Conservation (phyloP, 1,140 invertebrate species). For the Adoxophyes honmai region DNA sequence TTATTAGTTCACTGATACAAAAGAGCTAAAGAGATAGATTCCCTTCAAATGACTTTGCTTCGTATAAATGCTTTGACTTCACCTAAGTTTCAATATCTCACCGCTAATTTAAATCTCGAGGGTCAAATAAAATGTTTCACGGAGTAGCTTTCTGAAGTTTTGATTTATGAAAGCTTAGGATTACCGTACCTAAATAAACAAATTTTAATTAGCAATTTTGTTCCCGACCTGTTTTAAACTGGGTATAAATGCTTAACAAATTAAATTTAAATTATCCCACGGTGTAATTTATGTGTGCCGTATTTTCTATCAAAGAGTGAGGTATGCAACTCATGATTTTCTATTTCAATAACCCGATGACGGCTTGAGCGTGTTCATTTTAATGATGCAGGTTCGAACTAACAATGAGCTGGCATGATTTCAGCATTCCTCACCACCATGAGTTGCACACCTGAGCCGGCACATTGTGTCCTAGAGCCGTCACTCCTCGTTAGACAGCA, state of each 20-base stretch:
- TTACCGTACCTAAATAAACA: slow-evolving; percentile 9
- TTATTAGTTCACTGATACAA: too few species aligned
- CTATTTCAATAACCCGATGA: background rate
- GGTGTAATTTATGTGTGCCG: background rate
- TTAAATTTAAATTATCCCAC: background rate
- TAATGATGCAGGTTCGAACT: slow-evolving; percentile 9
- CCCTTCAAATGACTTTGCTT: too few species aligned
- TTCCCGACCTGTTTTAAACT: background rate
- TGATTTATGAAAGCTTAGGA: slow-evolving; percentile 1
- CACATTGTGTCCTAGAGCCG: slow-evolving; percentile 40
- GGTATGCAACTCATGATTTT: background rate
- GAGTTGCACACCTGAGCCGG: slow-evolving; percentile 37
- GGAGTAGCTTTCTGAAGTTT: background rate
- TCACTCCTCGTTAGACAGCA: slow-evolving; percentile 37
- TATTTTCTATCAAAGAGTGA: background rate
- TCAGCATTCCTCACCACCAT: slow-evolving; percentile 24
- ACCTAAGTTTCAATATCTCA: too few species aligned
- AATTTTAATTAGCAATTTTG: slow-evolving; percentile 12
- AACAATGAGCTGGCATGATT: slow-evolving; percentile 13
- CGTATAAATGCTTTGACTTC: too few species aligned
- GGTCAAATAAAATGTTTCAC: background rate
- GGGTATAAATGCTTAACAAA: background rate
- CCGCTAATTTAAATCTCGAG: background rate
- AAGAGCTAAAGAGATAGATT: too few species aligned
- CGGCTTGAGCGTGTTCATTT: slow-evolving; percentile 1